A percentile compares a stretch with the other conserved stretches of the same genome.
phyloP scores from a whole-genome alignment of 2,797 vertebrate species.

The Hirundo rustica region DNA sequence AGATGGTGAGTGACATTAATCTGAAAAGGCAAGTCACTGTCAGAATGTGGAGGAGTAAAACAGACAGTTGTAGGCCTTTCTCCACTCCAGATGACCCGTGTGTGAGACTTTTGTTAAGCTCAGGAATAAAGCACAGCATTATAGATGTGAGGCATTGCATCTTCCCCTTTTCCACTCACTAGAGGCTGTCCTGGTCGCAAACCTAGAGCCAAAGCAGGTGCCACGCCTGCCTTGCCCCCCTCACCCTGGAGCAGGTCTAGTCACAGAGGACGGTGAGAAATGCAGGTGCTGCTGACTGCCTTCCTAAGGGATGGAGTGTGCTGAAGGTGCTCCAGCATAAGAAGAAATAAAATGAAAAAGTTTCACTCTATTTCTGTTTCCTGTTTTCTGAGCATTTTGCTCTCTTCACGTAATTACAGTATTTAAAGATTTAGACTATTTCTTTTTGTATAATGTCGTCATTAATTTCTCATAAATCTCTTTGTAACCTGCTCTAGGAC shows the following conservation, averaged over 20 bases:
- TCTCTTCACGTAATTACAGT: background rate
- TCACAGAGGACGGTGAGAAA: background rate
- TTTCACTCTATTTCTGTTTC: background rate
- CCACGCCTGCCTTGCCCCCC: background rate
- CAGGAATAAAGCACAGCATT: background rate
- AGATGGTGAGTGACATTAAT: background rate
- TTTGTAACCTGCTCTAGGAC: conserved; percentile 28
- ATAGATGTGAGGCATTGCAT: background rate
- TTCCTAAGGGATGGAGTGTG: background rate
- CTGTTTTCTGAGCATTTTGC: background rate
- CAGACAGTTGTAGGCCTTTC: background rate
- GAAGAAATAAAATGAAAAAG: background rate
- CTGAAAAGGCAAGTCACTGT: background rate
- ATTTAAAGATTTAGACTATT: conserved; percentile 18
- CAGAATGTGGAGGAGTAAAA: background rate
- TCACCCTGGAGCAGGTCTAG: background rate
- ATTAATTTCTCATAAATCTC: conserved; percentile 34
- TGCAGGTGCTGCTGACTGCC: background rate
- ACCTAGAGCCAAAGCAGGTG: background rate
- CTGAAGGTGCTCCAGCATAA: background rate
- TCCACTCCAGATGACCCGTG: background rate
- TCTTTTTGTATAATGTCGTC: background rate
- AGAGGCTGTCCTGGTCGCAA: background rate
- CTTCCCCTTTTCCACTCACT: background rate
- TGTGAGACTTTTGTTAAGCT: background rate